Evolutionary conservation across 2,797 vertebrate species (phyloP), one percentile per base, ranked within the genome.

Genomic region (Salarias fasciatus): DNA sequence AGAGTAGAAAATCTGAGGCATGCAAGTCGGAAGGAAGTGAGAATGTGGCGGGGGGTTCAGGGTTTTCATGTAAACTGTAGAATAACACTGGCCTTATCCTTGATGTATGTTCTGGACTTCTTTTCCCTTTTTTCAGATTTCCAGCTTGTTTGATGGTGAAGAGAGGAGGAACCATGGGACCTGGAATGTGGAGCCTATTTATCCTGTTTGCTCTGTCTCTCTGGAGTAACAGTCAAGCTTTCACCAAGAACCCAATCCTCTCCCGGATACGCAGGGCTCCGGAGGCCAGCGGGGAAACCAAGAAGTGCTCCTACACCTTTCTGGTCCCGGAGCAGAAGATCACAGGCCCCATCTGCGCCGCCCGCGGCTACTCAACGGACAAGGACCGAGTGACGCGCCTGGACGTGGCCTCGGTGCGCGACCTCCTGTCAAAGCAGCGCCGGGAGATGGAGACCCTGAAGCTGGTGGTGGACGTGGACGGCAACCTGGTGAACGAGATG

Each of bases 291-390:
- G 80, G 61, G 13, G 88, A 86, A 10, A 82, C 61, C 11, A 95
- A 93, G 77, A 96, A 95, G 75, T 99, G 97, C 60, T 95, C 96
- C 7, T 99, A 99, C 80, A 99, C 97, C 1, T 99, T 99, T 83
- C 86, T 99, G 89, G 95, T 99, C 6, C 97, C 97, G 0, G 95
- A 99, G 83, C 97, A 99, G 79, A 99, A 95, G 88, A 96, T 99
- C 84, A 99, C 96, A 3, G 97, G 97, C 40, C 96, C 97, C 3
- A 97, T 99, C 52, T 99, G 97, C 0, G 95, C 96, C 37, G 95
- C 93, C 54, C 94, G 94, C 0, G 96, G 95, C 3, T 90, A 84
- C 11, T 86, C 89, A 0, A 67, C 87, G 0, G 94, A 95, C 43
- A 95, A 93, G 60, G 95, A 97, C 4, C 88, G 96, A 35, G 94